These are phyloP conservation scores for Melanocharis versteri DNA, from an alignment of 2,113 vertebrate species.

Conservation along the genomic window DNA sequence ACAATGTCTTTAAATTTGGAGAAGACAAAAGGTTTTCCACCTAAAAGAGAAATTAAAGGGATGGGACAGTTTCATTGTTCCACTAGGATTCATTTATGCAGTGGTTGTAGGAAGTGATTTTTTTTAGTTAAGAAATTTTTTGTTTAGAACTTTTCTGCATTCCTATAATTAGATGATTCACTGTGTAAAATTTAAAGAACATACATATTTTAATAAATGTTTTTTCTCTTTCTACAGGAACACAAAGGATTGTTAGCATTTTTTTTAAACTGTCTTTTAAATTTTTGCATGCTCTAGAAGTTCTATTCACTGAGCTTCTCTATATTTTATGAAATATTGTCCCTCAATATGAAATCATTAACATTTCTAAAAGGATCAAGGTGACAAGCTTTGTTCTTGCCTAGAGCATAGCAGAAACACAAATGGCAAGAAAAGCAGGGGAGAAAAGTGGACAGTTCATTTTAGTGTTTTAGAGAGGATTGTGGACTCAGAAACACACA, in stretches of 20 bases:
- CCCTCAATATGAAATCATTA: neutral
- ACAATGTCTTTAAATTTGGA: neutral
- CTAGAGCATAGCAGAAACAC: neutral
- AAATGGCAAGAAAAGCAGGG: neutral
- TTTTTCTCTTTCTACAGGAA: neutral
- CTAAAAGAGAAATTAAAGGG: neutral
- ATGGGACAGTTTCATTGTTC: neutral
- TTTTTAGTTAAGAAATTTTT: neutral
- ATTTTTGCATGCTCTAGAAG: neutral
- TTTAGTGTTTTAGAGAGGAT: neutral
- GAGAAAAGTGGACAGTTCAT: neutral
- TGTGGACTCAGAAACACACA: fast-evolving
- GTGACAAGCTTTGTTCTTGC: neutral
- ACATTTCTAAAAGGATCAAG: neutral
- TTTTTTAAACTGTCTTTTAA: neutral
- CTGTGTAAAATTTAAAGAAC: neutral
- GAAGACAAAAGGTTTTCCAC: neutral
- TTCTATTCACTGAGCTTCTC: neutral
- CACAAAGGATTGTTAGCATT: neutral
- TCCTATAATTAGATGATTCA: neutral
- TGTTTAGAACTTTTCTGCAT: neutral
- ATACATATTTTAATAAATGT: neutral
- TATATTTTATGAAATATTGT: neutral
- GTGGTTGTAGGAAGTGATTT: neutral
- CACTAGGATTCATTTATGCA: neutral